Conservation (phyloP, 2,113 vertebrate genomes). For the Hemicordylus capensis region DNA sequence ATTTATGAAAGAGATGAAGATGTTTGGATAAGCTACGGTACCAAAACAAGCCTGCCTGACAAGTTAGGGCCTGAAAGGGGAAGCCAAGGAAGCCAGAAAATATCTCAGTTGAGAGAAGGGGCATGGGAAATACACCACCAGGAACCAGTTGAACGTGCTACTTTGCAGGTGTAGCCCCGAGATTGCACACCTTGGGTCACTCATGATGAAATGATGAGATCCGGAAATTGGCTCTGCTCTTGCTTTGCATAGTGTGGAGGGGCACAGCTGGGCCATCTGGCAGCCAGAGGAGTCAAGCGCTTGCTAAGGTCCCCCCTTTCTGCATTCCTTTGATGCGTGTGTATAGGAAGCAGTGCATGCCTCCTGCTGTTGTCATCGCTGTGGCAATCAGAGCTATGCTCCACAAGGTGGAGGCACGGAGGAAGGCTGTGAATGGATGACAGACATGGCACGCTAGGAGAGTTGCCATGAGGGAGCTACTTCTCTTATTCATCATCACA, state of each 20-base stretch:
- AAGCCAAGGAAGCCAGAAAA: conserved; percentile 46
- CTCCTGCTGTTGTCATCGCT: rapidly evolving
- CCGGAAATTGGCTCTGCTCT: background rate
- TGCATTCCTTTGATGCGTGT: rapidly evolving
- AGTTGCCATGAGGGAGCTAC: background rate
- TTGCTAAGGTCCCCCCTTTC: background rate
- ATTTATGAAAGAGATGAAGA: conserved; percentile 77
- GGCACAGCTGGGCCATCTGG: background rate
- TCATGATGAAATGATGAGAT: background rate
- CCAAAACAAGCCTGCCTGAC: conserved; percentile 68
- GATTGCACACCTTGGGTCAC: background rate
- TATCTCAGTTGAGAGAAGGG: conserved; percentile 12
- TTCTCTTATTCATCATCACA: too few species aligned
- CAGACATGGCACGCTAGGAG: rapidly evolving
- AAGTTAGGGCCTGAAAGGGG: conserved; percentile 69
- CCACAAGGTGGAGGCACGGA: background rate
- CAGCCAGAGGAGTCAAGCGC: background rate
- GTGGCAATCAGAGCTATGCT: background rate
- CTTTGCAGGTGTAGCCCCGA: background rate
- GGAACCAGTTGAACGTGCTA: conserved; percentile 12
- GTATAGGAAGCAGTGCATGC: rapidly evolving
- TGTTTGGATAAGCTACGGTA: conserved; percentile 74
- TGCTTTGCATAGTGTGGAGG: background rate
- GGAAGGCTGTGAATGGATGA: rapidly evolving
- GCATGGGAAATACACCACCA: conserved; percentile 19